Evolutionary conservation across 2,888 invertebrate genomes (phyloP).

Genomic region (Caenorhabditis becei): DNA sequence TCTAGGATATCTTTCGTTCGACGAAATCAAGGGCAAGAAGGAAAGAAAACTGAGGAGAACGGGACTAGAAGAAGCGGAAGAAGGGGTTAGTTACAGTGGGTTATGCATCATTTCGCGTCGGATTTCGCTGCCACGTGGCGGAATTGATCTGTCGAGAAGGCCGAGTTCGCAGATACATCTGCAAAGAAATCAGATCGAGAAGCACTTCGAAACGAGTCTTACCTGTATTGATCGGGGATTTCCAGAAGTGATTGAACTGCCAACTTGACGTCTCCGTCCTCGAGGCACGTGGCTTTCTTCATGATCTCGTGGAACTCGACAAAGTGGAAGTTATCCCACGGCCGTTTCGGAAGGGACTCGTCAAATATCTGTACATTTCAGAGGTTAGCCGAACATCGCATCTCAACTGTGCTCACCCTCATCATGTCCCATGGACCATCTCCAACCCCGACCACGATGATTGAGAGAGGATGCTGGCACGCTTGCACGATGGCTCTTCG

Average conservation of each 20-base stretch:
- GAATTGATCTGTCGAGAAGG: slow-evolving; percentile 66
- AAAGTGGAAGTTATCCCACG: slow-evolving; percentile 85
- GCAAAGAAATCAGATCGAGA: background rate
- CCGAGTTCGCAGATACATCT: slow-evolving; percentile 73
- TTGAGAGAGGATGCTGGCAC: slow-evolving; percentile 83
- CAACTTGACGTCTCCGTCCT: slow-evolving; percentile 67
- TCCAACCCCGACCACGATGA: slow-evolving; percentile 84
- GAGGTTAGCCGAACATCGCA: no score
- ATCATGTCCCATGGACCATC: slow-evolving; percentile 84
- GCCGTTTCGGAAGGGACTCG: slow-evolving; percentile 83
- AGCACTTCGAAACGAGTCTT: background rate
- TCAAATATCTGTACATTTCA: slow-evolving; percentile 83
- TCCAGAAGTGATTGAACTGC: slow-evolving; percentile 84
- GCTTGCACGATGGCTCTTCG: slow-evolving; percentile 83
- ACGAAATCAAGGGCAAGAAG: slow-evolving; percentile 37
- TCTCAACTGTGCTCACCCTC: slow-evolving; percentile 75
- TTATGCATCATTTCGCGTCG: slow-evolving; percentile 65
- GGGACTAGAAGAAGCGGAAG: background rate
- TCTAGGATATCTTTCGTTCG: slow-evolving; percentile 34
- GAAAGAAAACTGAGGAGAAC: slow-evolving; percentile 10
- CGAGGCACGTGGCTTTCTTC: slow-evolving; percentile 55
- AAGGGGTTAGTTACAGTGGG: slow-evolving; percentile 33
- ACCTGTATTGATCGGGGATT: slow-evolving; percentile 83
- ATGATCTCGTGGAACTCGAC: slow-evolving; percentile 83
- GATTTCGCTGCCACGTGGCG: slow-evolving; percentile 68